Evolutionary conservation across 2,888 invertebrate species (phyloP).

Genomic region (Thyatira batis): DNA sequence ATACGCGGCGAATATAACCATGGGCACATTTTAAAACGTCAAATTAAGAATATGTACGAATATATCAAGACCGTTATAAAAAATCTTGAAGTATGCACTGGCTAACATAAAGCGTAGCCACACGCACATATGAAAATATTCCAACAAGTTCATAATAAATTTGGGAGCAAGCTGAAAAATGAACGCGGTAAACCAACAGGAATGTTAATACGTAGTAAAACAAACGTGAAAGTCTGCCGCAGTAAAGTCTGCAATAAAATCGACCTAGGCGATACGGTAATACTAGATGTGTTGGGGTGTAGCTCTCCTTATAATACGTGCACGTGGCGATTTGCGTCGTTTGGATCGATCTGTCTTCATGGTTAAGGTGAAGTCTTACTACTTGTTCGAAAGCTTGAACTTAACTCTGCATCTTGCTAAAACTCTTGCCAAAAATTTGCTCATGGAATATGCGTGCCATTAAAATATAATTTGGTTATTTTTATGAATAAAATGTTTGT

Average conservation of each 20-base stretch:
- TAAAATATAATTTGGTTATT: too few relatives aligned
- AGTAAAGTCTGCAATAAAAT: slow-evolving; percentile 34
- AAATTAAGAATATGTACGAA: too few relatives aligned
- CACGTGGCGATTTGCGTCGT: not conserved
- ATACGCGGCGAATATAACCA: too few relatives aligned
- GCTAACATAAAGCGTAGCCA: not conserved
- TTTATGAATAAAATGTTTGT: too few relatives aligned
- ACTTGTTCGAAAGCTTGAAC: not conserved
- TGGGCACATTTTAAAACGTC: too few relatives aligned
- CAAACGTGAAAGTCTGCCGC: slow-evolving; percentile 40
- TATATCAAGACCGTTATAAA: too few relatives aligned
- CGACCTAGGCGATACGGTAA: slow-evolving; percentile 9
- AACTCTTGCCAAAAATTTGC: too few relatives aligned
- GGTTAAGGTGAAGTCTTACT: not conserved
- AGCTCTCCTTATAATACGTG: not conserved
- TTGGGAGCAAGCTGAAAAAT: slow-evolving; percentile 32
- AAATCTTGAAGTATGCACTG: not conserved
- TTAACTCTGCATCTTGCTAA: too few relatives aligned
- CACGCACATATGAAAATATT: slow-evolving; percentile 27
- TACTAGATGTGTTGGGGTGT: slow-evolving; percentile 7
- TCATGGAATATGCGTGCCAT: not conserved
- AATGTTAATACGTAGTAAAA: slow-evolving; percentile 26
- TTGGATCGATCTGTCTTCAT: not conserved
- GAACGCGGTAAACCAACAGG: slow-evolving; percentile 8
- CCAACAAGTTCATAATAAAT: slow-evolving; percentile 37